Evolutionary conservation across 2,797 vertebrate genomes (phyloP), one percentile per base, ranked within the genome.

Genomic region (Phrynocephalus guinanensis): DNA sequence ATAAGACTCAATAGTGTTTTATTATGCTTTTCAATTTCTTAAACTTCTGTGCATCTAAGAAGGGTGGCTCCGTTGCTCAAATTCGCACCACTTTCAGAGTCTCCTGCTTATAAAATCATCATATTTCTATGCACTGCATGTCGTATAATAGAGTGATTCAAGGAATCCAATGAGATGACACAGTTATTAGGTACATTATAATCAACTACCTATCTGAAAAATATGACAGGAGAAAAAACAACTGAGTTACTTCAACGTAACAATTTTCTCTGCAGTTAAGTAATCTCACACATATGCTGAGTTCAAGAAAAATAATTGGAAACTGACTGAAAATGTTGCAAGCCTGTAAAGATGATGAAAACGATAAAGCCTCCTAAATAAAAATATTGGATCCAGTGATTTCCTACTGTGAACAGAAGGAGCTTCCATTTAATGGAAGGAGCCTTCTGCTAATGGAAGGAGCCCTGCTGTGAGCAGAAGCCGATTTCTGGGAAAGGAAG

Each of bases 371-470:
- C 5, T 76, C 28, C 76, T 48, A 66, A 33, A 66, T 76, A 48
- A 84, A 75, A 48, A n/a, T 84, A 70, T 71, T 50, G 44, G 44
- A 48, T 30, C 56, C 33, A 76, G 48, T 67, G 33, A 33, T 82
- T 68, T 2, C 60, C 63, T 68, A 15, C 63, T 82, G 52, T 44
- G 6, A 68, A 82, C 33, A 67, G 79, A 67, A 81, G 60, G 71
- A 44, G 26, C 75, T 63, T 50, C 30, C 83, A 85, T 76, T 76
- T 76, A 56, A 76, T 76, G 56, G 18, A 76, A 84, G 9, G 48
- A 63, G 8, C 15, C 38, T 50, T 77, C 26, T 66, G 33, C 26
- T 66, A 22, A 85, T 85, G 33, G 33, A 44, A 85, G 60, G 38
- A 24, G 16, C 33, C 28, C 56, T 77, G 13, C 44, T 80, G n/a